phyloP scores from a whole-genome alignment of 2,113 vertebrate genomes.

The Eubucco bourcierii region DNA sequence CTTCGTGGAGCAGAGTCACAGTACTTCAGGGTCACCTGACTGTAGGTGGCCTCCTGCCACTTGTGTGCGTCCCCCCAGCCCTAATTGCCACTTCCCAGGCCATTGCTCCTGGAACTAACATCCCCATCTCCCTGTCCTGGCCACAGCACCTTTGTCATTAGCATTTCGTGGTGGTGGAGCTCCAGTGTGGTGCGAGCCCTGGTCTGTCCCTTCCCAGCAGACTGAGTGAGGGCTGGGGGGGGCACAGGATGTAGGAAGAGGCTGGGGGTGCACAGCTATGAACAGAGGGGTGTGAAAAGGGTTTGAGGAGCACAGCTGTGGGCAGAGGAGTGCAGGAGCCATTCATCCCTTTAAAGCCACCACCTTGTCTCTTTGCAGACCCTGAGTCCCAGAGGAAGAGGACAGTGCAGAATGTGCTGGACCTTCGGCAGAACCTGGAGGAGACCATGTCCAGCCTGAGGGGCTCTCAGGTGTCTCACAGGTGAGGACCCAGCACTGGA shows the following conservation, averaged over 20 bases:
- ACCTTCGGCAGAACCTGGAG: constrained; percentile 96
- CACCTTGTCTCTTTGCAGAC: constrained; percentile 74
- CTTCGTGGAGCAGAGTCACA: background rate
- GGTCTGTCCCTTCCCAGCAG: background rate
- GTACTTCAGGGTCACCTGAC: background rate
- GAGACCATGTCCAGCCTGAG: constrained; percentile 96
- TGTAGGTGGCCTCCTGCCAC: background rate
- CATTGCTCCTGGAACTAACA: background rate
- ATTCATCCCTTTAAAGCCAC: background rate
- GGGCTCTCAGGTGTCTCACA: constrained; percentile 92
- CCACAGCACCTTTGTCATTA: background rate
- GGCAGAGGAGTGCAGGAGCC: background rate
- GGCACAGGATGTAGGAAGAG: background rate
- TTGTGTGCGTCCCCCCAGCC: background rate
- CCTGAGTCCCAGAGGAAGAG: constrained; percentile 95
- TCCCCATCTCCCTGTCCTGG: background rate
- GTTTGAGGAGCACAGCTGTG: background rate
- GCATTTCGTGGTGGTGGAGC: background rate
- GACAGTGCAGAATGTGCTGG: constrained; percentile 94
- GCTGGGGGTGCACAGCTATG: too few species aligned
- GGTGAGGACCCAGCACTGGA: constrained; percentile 64
- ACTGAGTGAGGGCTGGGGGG: background rate
- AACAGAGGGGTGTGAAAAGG: too few species aligned
- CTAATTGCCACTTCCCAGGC: background rate
- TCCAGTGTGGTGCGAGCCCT: background rate